These are phyloP conservation scores for Thera britannica DNA, from an alignment of 2,888 invertebrate genomes.

Conservation along the genomic window DNA sequence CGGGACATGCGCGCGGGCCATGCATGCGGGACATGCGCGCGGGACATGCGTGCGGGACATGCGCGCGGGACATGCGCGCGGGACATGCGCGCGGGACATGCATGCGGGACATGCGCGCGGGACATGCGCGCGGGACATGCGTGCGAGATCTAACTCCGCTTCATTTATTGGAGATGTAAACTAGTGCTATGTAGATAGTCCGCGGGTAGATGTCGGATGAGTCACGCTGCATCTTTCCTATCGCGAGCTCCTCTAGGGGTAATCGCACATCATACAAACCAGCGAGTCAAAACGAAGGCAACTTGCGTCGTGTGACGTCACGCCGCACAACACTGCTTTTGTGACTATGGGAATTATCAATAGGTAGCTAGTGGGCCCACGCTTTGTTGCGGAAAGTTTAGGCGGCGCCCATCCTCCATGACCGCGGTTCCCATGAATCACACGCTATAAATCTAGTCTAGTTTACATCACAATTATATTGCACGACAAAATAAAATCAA, in stretches of 20 bases:
- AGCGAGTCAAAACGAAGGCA: too few relatives aligned
- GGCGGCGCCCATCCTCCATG: too few relatives aligned
- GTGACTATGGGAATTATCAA: too few relatives aligned
- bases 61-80: neutral
- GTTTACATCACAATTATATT: too few relatives aligned
- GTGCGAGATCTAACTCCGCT: neutral
- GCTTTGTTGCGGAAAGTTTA: too few relatives aligned
- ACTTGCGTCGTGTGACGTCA: too few relatives aligned
- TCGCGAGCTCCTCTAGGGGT: neutral
- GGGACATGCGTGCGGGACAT: neutral
- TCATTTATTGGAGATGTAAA: neutral
- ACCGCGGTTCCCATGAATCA: too few relatives aligned
- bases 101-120: neutral
- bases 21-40: neutral
- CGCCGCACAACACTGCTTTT: too few relatives aligned
- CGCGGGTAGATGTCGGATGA: neutral
- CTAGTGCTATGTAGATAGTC: neutral
- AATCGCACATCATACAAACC: too few relatives aligned
- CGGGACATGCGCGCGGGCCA: neutral
- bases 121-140: neutral
- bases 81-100: neutral
- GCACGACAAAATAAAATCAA: too few relatives aligned
- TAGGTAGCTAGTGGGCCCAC: too few relatives aligned
- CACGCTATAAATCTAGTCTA: too few relatives aligned
- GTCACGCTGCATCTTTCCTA: neutral